A percentile compares a stretch with the other conserved stretches of the same genome.
phyloP scores from a whole-genome alignment of 2,113 vertebrate species.

The Choloepus hoffmanni region DNA sequence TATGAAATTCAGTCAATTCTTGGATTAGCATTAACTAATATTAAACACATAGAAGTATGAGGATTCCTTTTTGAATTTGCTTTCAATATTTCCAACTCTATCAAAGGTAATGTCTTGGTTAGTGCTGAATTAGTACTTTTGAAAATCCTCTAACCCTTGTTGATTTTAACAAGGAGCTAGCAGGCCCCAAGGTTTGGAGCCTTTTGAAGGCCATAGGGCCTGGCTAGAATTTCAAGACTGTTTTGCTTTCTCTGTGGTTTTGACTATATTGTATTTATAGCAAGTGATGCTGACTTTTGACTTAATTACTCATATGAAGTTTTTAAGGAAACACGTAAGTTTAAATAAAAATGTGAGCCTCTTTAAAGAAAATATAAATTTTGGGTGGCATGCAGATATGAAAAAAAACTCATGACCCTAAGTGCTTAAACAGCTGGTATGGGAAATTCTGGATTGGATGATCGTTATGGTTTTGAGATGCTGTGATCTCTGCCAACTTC shows the following conservation, averaged over 20 bases:
- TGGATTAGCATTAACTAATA: neutral
- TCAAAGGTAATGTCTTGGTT: neutral
- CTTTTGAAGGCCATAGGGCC: neutral
- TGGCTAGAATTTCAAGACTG: neutral
- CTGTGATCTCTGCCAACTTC: neutral
- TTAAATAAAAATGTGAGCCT: neutral
- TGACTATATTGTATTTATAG: neutral
- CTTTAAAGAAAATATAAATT: constrained; percentile 47
- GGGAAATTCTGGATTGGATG: neutral
- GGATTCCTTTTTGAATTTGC: neutral
- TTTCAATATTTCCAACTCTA: neutral
- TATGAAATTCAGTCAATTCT: neutral
- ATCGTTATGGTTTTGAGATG: neutral
- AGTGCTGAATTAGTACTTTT: too few relatives aligned
- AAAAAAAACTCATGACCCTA: neutral
- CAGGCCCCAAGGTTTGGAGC: neutral
- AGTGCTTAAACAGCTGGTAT: neutral
- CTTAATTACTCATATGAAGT: neutral
- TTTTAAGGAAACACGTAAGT: neutral
- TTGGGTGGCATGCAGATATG: neutral
- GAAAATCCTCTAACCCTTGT: neutral
- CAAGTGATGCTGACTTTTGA: neutral
- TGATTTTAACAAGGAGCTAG: neutral
- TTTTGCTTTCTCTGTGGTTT: constrained; percentile 28
- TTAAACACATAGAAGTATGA: neutral